These are phyloP conservation scores for Hypotaenidia philippensis DNA, from an alignment of 2,797 vertebrate species.

Conservation along the genomic window DNA sequence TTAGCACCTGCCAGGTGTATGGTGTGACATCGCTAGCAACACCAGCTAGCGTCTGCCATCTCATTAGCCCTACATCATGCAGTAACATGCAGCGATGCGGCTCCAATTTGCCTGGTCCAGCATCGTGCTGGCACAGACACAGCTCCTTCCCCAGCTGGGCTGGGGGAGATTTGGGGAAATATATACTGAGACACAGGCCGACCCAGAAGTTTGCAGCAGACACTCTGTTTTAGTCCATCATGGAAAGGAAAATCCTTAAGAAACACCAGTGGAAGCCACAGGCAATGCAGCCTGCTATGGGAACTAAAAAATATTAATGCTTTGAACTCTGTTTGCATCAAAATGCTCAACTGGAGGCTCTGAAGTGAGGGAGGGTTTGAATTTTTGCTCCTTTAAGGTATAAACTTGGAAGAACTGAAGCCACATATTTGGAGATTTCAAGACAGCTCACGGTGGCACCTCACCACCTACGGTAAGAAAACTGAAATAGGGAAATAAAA, in stretches of 20 bases:
- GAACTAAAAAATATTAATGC: background rate
- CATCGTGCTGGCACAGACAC: background rate
- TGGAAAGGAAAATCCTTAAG: background rate
- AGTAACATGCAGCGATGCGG: rapidly evolving
- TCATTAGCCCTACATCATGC: rapidly evolving
- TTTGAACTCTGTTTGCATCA: background rate
- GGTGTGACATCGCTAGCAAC: background rate
- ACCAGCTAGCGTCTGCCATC: background rate
- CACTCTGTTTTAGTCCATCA: background rate
- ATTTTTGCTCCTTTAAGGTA: background rate
- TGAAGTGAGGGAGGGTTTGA: background rate
- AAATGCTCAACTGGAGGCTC: background rate
- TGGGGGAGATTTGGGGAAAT: background rate
- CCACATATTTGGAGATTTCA: background rate
- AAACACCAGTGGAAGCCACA: background rate
- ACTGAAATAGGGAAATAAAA: background rate
- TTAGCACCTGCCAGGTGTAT: background rate
- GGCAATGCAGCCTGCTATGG: background rate
- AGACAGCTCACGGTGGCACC: background rate
- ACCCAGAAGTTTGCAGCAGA: background rate
- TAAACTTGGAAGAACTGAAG: background rate
- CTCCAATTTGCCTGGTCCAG: background rate
- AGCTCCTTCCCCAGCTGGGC: background rate
- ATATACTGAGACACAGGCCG: rapidly evolving
- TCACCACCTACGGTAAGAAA: background rate